Conservation (phyloP, 30 jellyfish, hydroid and myxozoan species). For the Rhopilema esculentum region DNA sequence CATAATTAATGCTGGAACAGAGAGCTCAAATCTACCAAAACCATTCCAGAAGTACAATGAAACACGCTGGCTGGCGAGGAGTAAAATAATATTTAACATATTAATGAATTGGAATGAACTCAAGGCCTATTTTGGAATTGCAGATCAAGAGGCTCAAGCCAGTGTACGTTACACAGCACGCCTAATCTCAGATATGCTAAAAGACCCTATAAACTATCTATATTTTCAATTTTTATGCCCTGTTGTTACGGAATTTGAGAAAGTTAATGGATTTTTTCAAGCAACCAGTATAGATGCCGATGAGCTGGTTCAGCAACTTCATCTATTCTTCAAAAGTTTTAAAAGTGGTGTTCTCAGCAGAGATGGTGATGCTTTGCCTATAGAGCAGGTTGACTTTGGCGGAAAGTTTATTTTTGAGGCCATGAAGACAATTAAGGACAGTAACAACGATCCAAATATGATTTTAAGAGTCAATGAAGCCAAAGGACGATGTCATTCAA, state of each 20-base stretch:
- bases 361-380: conserved; percentile 16
- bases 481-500: not conserved
- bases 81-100: conserved; percentile 60
- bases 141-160: conserved; percentile 23
- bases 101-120: conserved; percentile 60
- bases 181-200: conserved; percentile 43
- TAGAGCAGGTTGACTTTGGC: conserved; percentile 65
- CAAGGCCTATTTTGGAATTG: conserved; percentile 45
- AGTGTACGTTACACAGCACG: conserved; percentile 59
- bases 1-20: conserved; percentile 47
- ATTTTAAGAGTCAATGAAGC: not conserved
- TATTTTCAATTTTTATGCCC: conserved; percentile 63
- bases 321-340: conserved; percentile 29
- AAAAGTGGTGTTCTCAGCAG: conserved; percentile 29
- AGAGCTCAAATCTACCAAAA: conserved; percentile 21
- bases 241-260: conserved; percentile 63
- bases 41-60: conserved; percentile 58
- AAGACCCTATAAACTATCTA: conserved; percentile 59
- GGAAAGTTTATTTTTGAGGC: conserved; percentile 60
- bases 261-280: conserved; percentile 68
- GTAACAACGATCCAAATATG: not conserved
- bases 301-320: conserved; percentile 16
- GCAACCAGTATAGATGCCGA: conserved; percentile 66
- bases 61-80: conserved; percentile 71
- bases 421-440: not conserved